phyloP scores from a whole-genome alignment of 2,797 vertebrate species.

The Simalia tracyae region DNA sequence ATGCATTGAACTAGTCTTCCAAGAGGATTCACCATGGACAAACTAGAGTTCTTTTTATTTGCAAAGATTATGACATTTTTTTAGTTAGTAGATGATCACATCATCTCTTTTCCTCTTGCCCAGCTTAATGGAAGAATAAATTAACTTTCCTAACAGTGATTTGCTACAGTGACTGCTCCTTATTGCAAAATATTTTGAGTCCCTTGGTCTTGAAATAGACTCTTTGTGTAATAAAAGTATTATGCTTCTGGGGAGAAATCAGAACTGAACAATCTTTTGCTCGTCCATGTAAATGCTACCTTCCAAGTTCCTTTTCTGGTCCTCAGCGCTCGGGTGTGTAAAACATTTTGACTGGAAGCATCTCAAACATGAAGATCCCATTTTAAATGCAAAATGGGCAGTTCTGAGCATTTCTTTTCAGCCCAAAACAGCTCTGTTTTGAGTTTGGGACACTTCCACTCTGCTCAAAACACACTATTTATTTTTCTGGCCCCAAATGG shows the following conservation, averaged over 20 bases:
- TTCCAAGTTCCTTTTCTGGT: background rate
- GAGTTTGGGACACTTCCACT: background rate
- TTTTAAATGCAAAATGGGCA: background rate
- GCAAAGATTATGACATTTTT: background rate
- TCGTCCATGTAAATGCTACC: background rate
- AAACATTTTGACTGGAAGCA: background rate
- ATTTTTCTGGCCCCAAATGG: background rate
- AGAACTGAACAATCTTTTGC: background rate
- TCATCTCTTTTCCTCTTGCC: too few relatives aligned
- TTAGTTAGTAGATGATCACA: too few relatives aligned
- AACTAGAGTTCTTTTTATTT: background rate
- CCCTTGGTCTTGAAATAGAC: too few relatives aligned
- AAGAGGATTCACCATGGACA: background rate
- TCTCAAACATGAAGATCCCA: background rate
- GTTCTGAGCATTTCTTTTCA: background rate
- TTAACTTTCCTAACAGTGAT: too few relatives aligned
- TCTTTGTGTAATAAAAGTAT: too few relatives aligned
- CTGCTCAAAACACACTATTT: background rate
- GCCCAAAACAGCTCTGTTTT: background rate
- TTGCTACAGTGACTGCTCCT: too few relatives aligned
- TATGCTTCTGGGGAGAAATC: too few relatives aligned
- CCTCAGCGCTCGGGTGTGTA: too few relatives aligned
- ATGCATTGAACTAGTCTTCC: background rate
- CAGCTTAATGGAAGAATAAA: too few relatives aligned
- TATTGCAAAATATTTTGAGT: too few relatives aligned